Evolutionary conservation across 2,888 invertebrate species (phyloP), one percentile per base, ranked within the genome.

Genomic region (Calliopum simillimum): DNA sequence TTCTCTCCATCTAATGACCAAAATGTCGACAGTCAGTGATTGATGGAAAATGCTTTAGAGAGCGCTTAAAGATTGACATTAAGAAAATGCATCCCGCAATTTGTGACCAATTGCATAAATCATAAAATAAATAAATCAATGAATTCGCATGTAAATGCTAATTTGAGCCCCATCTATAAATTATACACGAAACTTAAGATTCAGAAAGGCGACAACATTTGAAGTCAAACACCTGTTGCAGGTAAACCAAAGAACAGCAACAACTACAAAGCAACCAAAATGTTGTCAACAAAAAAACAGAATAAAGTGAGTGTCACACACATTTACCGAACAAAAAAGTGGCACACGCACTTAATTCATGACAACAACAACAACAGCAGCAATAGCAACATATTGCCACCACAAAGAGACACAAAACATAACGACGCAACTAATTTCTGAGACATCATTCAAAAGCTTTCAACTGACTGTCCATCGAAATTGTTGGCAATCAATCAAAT

Each of bases 401-500:
- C 78, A 58, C 71, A 51, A 51, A 58, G 33, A 16, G 23, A 21
- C 58, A 58, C 12, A 25, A 58, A 59, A 33, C 33, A 33, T 8
- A 59, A 59, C 59, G 43, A 44, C 55, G 69, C 53, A 69, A 63
- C 69, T 67, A 71, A 73, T 74, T 74, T 71, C 69, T 73, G 69
- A 75, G 68, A 73, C 65, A 71, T 65, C 68, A 73, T 75, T 75
- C 49, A 68, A 71, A 72, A 72, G 69, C 62, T 72, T 72, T 75
- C 72, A 72, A 71, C 69, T 70, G 47, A 65, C 64, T 71, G 73
- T 72, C 70, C 47, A 68, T 73, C 78, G 75, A 71, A 79, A 80
- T 79, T 77, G 79, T 78, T 71, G 81, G 75, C 76, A 80, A 81
- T 82, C 81, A 81, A 81, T 82, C 81, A 81, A 76, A 77, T 59